Conservation (phyloP, 2,888 invertebrate species). For the Drosophila rellima region DNA sequence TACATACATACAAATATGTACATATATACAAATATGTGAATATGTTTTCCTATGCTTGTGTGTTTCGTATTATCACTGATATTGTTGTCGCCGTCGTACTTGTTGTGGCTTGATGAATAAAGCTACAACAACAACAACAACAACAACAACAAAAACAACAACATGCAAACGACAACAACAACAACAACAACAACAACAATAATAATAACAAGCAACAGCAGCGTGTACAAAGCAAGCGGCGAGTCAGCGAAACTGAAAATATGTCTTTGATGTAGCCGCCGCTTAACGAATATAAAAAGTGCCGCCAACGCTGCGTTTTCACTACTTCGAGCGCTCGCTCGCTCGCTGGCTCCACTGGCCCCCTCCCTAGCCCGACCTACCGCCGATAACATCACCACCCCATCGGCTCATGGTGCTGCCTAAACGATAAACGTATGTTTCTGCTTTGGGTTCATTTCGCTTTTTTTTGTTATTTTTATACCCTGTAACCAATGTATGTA, state of each 20-base stretch:
- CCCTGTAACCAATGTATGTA: not conserved
- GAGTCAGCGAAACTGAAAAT: slow-evolving; percentile 70
- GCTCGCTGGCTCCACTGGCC: slow-evolving; percentile 2
- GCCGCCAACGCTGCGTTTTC: slow-evolving; percentile 65
- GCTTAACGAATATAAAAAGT: slow-evolving; percentile 75
- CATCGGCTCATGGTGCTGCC: slow-evolving; percentile 21
- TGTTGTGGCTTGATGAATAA: slow-evolving; percentile 59
- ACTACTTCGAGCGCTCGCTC: slow-evolving; percentile 26
- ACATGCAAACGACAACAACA: slow-evolving; percentile 34
- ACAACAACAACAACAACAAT: slow-evolving; percentile 14
- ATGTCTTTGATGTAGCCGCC: slow-evolving; percentile 75
- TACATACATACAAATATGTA: too few species aligned
- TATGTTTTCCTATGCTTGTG: slow-evolving; percentile 14
- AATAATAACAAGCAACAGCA: slow-evolving; percentile 43
- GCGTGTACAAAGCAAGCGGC: slow-evolving; percentile 55
- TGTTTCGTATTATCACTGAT: slow-evolving; percentile 51
- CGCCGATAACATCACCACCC: slow-evolving; percentile 7
- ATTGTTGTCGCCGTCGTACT: slow-evolving; percentile 43
- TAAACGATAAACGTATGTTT: slow-evolving; percentile 28
- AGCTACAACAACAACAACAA: slow-evolving; percentile 49
- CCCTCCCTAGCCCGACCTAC: not conserved
- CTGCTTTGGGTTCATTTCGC: slow-evolving; percentile 1
- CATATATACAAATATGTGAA: not conserved
- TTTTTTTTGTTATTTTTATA: not conserved
- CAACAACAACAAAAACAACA: slow-evolving; percentile 43